Evolutionary conservation across 2,888 invertebrate species (phyloP).

Genomic region (Carabus problematicus): DNA sequence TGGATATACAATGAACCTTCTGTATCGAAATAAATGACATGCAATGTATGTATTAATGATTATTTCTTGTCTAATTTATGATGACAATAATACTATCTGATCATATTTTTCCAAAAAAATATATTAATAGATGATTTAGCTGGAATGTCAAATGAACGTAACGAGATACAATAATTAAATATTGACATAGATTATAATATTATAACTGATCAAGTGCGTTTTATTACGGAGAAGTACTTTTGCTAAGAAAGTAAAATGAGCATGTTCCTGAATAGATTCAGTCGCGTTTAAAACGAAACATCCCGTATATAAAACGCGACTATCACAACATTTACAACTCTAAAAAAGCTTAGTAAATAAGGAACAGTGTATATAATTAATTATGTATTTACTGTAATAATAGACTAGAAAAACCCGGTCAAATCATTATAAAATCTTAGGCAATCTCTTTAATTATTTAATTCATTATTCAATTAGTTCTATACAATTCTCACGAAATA

Average conservation of each 20-base stretch:
- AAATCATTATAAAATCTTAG: slow-evolving; percentile 22
- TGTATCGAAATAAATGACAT: neutral
- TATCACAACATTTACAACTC: slow-evolving; percentile 16
- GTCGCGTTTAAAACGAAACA: neutral
- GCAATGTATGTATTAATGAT: neutral
- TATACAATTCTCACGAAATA: slow-evolving; percentile 38
- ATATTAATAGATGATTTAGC: too few relatives aligned
- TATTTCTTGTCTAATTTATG: too few relatives aligned
- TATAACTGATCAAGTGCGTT: too few relatives aligned
- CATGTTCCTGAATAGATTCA: too few relatives aligned
- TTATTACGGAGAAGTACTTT: too few relatives aligned
- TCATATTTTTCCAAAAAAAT: too few relatives aligned
- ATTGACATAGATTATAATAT: too few relatives aligned
- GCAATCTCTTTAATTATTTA: slow-evolving; percentile 13
- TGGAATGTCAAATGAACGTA: too few relatives aligned
- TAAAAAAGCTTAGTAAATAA: slow-evolving; percentile 16
- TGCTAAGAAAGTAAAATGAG: too few relatives aligned
- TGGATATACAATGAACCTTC: neutral
- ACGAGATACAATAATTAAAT: too few relatives aligned
- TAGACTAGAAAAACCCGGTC: slow-evolving; percentile 9
- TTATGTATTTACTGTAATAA: slow-evolving; percentile 8
- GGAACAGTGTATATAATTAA: slow-evolving; percentile 9
- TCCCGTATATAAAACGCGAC: slow-evolving; percentile 3
- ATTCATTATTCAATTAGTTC: slow-evolving; percentile 32
- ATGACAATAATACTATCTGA: too few relatives aligned